A percentile compares a stretch with the other conserved stretches of the same genome.
Evolutionary conservation across 2,888 invertebrate species (phyloP).

Genomic region (Ptycholaimellus sp.): DNA sequence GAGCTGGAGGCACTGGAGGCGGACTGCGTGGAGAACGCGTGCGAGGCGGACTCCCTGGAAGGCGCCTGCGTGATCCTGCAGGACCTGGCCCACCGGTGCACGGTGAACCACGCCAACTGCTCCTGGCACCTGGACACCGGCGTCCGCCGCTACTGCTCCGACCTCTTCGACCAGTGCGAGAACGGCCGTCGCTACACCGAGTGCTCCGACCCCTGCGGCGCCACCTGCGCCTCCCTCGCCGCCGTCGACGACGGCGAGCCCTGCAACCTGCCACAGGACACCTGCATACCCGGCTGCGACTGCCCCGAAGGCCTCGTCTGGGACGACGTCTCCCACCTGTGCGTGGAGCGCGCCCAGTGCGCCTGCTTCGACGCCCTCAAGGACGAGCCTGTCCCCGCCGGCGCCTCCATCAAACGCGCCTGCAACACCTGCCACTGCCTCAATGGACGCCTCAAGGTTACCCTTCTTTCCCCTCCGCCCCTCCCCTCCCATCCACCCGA

Average conservation of each 20-base stretch:
- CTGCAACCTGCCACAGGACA: slow-evolving; percentile 26
- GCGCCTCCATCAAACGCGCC: slow-evolving; percentile 1
- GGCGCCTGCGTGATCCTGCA: slow-evolving; percentile 5
- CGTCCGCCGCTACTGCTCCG: background rate
- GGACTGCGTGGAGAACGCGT: slow-evolving; percentile 3
- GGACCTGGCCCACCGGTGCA: slow-evolving; percentile 5
- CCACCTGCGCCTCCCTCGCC: slow-evolving; percentile 41
- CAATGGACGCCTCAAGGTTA: slow-evolving; percentile 2
- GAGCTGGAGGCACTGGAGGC: background rate
- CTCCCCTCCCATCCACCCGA: too few relatives aligned
- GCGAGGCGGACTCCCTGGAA: slow-evolving; percentile 1
- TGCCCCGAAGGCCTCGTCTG: slow-evolving; percentile 53
- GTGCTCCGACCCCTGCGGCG: slow-evolving; percentile 49
- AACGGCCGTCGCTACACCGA: slow-evolving; percentile 50
- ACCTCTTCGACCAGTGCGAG: slow-evolving; percentile 33
- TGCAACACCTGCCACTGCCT: slow-evolving; percentile 7
- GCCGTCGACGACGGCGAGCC: slow-evolving; percentile 6
- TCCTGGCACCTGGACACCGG: slow-evolving; percentile 1
- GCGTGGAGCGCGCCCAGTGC: slow-evolving; percentile 3
- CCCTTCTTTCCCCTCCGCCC: too few relatives aligned
- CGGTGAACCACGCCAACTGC: background rate
- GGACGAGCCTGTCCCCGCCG: background rate
- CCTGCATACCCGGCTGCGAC: slow-evolving; percentile 65
- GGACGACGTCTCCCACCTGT: slow-evolving; percentile 29
- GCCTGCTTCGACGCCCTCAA: slow-evolving; percentile 4